Evolutionary conservation across 2,888 invertebrate genomes (phyloP).

Genomic region (Epinotia demarniana): DNA sequence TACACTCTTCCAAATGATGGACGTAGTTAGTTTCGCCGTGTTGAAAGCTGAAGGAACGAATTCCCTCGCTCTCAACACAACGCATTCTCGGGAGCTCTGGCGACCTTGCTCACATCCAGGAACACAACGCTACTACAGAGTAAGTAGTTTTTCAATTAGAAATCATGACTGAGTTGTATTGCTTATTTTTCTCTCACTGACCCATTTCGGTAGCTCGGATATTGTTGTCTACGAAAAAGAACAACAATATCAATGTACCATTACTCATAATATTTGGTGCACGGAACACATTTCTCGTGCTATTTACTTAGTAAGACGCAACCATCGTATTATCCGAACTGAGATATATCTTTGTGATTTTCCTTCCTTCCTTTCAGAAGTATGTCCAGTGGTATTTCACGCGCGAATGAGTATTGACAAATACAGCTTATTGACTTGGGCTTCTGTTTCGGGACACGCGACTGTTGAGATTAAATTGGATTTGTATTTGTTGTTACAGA

Average conservation of each 20-base stretch:
- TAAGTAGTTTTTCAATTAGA: not conserved
- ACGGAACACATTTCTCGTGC: not conserved
- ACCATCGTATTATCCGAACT: not conserved
- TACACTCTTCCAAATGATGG: too few species aligned
- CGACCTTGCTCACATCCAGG: too few species aligned
- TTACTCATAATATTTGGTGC: not conserved
- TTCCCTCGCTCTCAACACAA: too few species aligned
- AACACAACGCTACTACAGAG: too few species aligned
- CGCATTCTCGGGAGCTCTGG: too few species aligned
- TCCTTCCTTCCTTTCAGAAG: not conserved
- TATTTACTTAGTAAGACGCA: not conserved
- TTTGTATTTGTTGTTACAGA: too few species aligned
- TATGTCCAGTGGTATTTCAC: not conserved
- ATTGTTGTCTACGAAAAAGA: not conserved
- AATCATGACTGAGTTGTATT: not conserved
- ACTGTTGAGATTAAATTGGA: not conserved
- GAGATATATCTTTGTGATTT: not conserved
- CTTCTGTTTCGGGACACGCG: not conserved
- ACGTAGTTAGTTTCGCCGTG: too few species aligned
- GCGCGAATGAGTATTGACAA: not conserved
- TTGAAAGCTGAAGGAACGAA: too few species aligned
- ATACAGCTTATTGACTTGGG: constrained; percentile 2
- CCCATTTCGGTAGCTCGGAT: not conserved
- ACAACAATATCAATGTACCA: constrained; percentile 1
- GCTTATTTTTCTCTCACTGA: not conserved